Percentiles rank a stretch among this genome's conserved stretches.
phyloP scores from a whole-genome alignment of 2,797 vertebrate genomes.

The Peromyscus aztecus region DNA sequence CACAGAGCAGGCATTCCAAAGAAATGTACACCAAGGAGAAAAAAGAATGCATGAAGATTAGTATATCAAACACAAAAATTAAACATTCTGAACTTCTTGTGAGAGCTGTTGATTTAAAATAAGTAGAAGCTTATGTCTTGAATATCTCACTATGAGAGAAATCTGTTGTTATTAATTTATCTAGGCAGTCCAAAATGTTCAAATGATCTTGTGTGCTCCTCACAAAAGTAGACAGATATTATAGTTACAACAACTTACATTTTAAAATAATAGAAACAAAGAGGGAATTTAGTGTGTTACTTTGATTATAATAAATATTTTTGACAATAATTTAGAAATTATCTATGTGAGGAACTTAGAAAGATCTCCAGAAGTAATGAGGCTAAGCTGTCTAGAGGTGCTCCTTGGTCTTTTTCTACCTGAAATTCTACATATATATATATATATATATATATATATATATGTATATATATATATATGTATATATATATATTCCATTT shows the following conservation, averaged over 20 bases:
- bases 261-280: conserved; percentile 32
- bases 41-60: background rate
- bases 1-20: background rate
- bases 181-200: background rate
- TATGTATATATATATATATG: background rate
- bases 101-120: background rate
- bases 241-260: conserved; percentile 1
- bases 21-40: background rate
- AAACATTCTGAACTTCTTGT: background rate
- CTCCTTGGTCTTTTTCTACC: conserved; percentile 2
- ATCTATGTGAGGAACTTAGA: conserved; percentile 24
- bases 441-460: background rate
- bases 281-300: background rate
- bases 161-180: conserved; percentile 26
- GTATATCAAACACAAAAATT: background rate
- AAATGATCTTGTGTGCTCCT: conserved; percentile 22
- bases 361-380: conserved; percentile 45
- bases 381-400: background rate
- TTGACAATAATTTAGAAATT: conserved; percentile 44
- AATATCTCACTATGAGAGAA: background rate
- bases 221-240: background rate
- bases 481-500: too few relatives aligned
- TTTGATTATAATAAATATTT: conserved; percentile 60
- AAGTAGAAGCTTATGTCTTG: conserved; percentile 12
- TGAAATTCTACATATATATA: conserved; percentile 18